These are phyloP conservation scores for Gouania willdenowi DNA, from an alignment of 2,797 vertebrate species.

Conservation along the genomic window DNA sequence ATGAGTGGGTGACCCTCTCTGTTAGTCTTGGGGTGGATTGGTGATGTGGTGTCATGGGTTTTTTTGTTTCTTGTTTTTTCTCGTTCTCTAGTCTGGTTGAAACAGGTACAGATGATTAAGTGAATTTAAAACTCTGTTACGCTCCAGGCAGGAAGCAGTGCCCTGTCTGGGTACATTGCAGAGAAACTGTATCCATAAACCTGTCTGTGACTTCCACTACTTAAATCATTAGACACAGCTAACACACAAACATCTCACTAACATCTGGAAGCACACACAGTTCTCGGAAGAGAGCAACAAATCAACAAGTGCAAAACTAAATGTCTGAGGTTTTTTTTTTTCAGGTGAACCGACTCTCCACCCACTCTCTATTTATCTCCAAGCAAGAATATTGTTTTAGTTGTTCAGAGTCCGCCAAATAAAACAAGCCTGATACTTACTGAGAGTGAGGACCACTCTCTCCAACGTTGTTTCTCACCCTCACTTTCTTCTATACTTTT, in stretches of 20 bases:
- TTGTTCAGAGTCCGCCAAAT: conserved; percentile 46
- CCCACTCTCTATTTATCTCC: conserved; percentile 43
- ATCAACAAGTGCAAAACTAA: conserved; percentile 5
- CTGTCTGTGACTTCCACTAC: conserved; percentile 2
- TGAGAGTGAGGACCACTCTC: conserved; percentile 7
- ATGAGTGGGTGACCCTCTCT: too few relatives aligned
- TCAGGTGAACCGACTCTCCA: conserved; percentile 37
- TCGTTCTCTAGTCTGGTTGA: too few relatives aligned
- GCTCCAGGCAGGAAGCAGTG: too few relatives aligned
- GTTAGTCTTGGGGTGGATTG: too few relatives aligned
- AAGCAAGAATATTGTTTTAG: conserved; percentile 48
- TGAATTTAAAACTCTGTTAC: too few relatives aligned
- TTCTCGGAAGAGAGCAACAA: conserved; percentile 11
- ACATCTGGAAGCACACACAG: not conserved
- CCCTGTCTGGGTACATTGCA: not conserved
- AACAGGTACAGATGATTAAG: too few relatives aligned
- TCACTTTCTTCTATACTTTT: conserved; percentile 2
- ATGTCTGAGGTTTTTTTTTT: conserved; percentile 27
- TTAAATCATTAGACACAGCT: conserved; percentile 14
- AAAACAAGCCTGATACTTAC: conserved; percentile 41
- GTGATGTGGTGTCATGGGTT: too few relatives aligned
- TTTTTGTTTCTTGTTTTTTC: too few relatives aligned
- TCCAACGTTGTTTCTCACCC: conserved; percentile 9
- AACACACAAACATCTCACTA: conserved; percentile 16
- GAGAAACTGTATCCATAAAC: conserved; percentile 10